phyloP scores from a whole-genome alignment of 2,888 invertebrate species.

The Gymnoscelis rufifasciata region DNA sequence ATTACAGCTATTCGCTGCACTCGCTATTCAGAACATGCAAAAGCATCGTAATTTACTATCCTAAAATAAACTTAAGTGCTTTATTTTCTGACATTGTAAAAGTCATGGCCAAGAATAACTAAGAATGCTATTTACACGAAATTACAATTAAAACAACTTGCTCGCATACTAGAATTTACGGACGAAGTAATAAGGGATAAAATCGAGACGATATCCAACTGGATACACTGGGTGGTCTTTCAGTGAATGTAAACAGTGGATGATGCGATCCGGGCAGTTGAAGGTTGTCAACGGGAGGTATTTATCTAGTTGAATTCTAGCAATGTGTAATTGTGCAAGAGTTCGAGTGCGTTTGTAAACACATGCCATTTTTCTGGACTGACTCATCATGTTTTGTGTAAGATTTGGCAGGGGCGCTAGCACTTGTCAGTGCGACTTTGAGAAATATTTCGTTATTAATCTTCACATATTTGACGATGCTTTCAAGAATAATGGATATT shows the following conservation, averaged over 20 bases:
- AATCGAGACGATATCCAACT: constrained; percentile 6
- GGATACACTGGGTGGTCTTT: constrained; percentile 2
- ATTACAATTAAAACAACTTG: constrained; percentile 11
- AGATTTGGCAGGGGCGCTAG: constrained; percentile 11
- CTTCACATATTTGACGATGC: not conserved
- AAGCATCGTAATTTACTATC: not conserved
- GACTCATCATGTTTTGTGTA: constrained; percentile 13
- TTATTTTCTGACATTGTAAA: constrained; percentile 18
- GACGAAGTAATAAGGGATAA: constrained; percentile 4
- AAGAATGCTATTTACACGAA: constrained; percentile 23
- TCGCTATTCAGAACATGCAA: not conserved
- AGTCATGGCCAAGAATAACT: constrained; percentile 22
- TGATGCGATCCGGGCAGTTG: constrained; percentile 26
- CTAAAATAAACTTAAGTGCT: not conserved
- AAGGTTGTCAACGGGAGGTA: constrained; percentile 25
- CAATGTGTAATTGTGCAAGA: constrained; percentile 1
- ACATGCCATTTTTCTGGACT: constrained; percentile 12
- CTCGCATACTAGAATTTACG: not conserved
- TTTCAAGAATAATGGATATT: not conserved
- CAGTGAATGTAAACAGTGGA: constrained; percentile 23
- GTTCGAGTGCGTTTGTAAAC: constrained; percentile 19
- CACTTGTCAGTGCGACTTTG: constrained; percentile 1
- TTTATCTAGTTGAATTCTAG: constrained; percentile 22
- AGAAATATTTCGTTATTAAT: not conserved
- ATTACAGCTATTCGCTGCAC: too few species aligned